A percentile compares a stretch with the other conserved stretches of the same genome.
These are phyloP conservation scores for Drosophila kanapiae DNA, from an alignment of 1,140 invertebrate genomes.

Conservation along the genomic window DNA sequence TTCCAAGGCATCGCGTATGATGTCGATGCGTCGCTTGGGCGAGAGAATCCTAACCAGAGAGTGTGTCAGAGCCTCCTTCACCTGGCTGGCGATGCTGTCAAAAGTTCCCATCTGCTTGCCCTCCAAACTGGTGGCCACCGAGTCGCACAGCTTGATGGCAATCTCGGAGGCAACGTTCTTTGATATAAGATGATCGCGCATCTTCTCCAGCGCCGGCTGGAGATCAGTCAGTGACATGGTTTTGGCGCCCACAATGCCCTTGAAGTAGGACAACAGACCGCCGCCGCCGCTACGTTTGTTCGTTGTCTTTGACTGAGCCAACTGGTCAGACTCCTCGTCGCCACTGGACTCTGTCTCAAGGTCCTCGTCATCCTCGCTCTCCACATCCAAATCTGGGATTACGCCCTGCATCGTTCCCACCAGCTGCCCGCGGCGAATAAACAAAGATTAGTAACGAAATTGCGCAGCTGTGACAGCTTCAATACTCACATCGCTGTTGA, in stretches of 20 bases:
- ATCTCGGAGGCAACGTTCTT: constrained; percentile 99
- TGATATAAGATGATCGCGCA: constrained; percentile 97
- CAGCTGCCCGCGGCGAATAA: constrained; percentile 87
- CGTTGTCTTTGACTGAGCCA: constrained; percentile 84
- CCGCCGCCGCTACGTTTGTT: constrained; percentile 22
- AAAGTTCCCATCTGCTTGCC: constrained; percentile 98
- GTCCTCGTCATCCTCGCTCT: constrained; percentile 86
- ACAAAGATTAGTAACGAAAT: neutral
- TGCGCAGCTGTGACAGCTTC: too few relatives aligned
- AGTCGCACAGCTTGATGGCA: constrained; percentile 96
- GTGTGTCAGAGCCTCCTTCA: constrained; percentile 93
- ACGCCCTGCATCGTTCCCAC: constrained; percentile 93
- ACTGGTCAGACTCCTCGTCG: constrained; percentile 24
- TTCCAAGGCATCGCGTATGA: constrained; percentile 97
- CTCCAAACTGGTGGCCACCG: constrained; percentile 95
- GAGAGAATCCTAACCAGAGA: constrained; percentile 96
- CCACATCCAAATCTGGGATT: constrained; percentile 89
- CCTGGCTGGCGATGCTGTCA: constrained; percentile 93
- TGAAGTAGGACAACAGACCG: constrained; percentile 92
- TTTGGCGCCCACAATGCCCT: constrained; percentile 95
- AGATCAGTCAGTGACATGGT: constrained; percentile 91
- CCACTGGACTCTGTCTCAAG: constrained; percentile 73
- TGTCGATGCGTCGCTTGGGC: constrained; percentile 97
- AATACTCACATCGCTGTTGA: constrained; percentile 88
- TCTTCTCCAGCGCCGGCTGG: constrained; percentile 95